Percentiles rank a stretch among this genome's conserved stretches.
These are phyloP conservation scores for Cliona cf. orientalis DNA, from an alignment of 37 sponge, comb jelly and placozoan species.

Conservation along the genomic window DNA sequence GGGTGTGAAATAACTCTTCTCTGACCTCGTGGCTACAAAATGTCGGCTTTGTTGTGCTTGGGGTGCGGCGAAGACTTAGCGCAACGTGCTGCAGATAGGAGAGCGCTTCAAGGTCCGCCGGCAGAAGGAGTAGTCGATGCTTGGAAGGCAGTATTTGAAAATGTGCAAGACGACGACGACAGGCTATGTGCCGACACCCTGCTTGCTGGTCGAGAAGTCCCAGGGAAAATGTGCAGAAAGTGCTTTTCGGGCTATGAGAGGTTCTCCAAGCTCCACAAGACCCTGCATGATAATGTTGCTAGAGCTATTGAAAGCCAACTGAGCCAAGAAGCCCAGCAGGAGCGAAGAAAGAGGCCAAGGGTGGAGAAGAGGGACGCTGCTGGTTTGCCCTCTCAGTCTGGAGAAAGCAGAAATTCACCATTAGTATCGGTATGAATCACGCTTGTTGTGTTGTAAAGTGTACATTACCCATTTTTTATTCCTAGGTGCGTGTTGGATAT, in stretches of 20 bases:
- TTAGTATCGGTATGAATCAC: neutral
- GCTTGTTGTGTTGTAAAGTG: neutral
- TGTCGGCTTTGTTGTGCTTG: neutral
- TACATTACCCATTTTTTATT: neutral
- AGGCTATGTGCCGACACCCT: neutral
- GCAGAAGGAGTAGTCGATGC: neutral
- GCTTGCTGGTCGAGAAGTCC: neutral
- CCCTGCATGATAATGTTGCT: neutral
- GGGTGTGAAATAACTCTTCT: no score
- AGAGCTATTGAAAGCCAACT: neutral
- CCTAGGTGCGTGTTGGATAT: neutral
- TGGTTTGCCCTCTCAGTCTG: neutral
- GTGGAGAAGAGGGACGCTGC: neutral
- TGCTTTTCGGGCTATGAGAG: neutral
- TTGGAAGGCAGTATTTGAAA: neutral
- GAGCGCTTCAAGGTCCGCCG: neutral
- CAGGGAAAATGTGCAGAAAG: neutral
- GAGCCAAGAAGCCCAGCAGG: neutral
- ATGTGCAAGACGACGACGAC: neutral
- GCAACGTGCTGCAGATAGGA: neutral
- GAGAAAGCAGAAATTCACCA: neutral
- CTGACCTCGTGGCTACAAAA: no score
- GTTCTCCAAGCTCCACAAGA: neutral
- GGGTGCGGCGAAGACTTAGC: neutral
- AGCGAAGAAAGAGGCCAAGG: neutral